Evolutionary conservation across 2,888 invertebrate species (phyloP), one percentile per base, ranked within the genome.

Genomic region (Pyrochroa serraticornis): DNA sequence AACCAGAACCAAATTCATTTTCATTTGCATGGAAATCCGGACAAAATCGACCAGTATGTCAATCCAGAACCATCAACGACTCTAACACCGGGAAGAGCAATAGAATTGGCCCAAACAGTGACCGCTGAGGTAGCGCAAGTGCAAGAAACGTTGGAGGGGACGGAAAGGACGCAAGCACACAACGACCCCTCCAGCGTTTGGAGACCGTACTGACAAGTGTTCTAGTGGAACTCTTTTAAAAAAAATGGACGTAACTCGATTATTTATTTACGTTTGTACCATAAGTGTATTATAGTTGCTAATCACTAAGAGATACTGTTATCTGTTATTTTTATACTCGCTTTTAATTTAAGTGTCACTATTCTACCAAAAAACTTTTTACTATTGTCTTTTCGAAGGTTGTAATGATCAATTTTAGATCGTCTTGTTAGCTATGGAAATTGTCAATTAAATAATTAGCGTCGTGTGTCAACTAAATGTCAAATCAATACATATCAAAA

Each of bases 1-100:
- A 92, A 92, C 75, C 92, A 92, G 78, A 92, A 92, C 77, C 91
- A 92, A 82, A 92, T 92, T 60, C 92, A 93, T 74, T 83, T 92
- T 13, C 92, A 92, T 71, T 77, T 90, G 30, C 92, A 92, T 77
- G 86, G 87, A 45, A 69, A 68, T 43, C 81, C 82, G 5, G 88
- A 88, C 48, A 88, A 87, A 75, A 68, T 86, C 64, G 88, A 88
- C 65, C 87, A 87, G 72, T 87, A 84, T 42, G 80, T 82, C 62
- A 83, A 36, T 10, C 7, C 84, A 68, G 71, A 74, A 34, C 22
- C 22, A 5, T 63, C 63, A 22, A 34, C 62, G 42, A 54, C 57
- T 35, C 57, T 70, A 38, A 81, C 87, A 42, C 85, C 87, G 69
- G 85, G 87, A 51, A 85, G 86, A 64, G 85, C 87, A 66, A 81